Percentiles rank a stretch among this genome's conserved stretches.
These are phyloP conservation scores for Enchytraeus crypticus DNA, from an alignment of 2,888 invertebrate species.

Conservation along the genomic window DNA sequence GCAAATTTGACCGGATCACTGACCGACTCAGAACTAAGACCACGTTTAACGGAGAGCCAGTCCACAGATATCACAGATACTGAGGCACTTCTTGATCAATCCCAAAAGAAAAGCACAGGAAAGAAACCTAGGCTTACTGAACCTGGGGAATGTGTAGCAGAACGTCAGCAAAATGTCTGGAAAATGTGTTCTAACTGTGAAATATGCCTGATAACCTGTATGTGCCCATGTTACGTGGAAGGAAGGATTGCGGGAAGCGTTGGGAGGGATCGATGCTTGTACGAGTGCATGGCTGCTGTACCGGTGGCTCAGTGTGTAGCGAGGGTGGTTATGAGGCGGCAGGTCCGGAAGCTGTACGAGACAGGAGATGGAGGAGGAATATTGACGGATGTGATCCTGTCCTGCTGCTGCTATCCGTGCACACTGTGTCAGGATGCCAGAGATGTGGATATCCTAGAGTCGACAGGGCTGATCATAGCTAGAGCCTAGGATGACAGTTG, in stretches of 20 bases:
- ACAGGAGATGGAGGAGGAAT: constrained; percentile 34
- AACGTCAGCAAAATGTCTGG: too few species aligned
- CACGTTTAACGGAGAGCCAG: too few species aligned
- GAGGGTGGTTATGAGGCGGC: constrained; percentile 31
- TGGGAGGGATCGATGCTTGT: constrained; percentile 40
- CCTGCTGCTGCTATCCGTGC: constrained; percentile 35
- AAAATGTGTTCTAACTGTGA: too few species aligned
- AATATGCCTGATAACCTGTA: constrained; percentile 30
- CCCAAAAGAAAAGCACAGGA: too few species aligned
- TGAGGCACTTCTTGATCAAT: too few species aligned
- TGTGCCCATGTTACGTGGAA: constrained; percentile 41
- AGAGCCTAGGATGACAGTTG: too few species aligned
- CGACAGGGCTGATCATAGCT: too few species aligned
- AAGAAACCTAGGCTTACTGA: too few species aligned
- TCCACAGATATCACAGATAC: too few species aligned
- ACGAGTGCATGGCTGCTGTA: constrained; percentile 33
- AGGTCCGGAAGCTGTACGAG: constrained; percentile 37
- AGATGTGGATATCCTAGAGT: constrained; percentile 8
- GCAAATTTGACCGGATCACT: too few species aligned
- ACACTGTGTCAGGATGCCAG: constrained; percentile 34
- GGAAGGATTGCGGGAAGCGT: constrained; percentile 38
- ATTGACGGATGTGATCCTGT: constrained; percentile 31
- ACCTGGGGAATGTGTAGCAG: too few species aligned
- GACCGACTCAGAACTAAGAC: too few species aligned
- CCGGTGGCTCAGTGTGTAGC: constrained; percentile 32